Evolutionary conservation across 1,140 invertebrate species (phyloP), one percentile per base, ranked within the genome.

Genomic region (Pseudomyrmex gracilis): DNA sequence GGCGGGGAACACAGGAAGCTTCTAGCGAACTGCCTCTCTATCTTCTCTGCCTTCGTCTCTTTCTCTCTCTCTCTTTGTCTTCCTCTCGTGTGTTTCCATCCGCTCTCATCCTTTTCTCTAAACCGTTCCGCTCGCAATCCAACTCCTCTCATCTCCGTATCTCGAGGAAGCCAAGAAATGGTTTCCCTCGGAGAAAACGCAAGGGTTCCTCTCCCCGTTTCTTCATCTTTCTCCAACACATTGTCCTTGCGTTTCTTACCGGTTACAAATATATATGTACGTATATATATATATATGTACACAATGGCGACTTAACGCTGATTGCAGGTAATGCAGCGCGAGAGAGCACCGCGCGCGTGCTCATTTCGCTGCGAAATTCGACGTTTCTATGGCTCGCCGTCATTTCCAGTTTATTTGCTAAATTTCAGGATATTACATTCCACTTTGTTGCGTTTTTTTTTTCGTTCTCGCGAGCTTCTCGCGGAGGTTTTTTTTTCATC

Each of bases 81-180:
- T 22, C 4, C 20, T 61, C 60, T 71, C 61, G 22, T 34, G 34
- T 34, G 34, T 64, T 80, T 57, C 47, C 55, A 67, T 67, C 68
- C 60, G 45, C 68, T 55, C 47, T 53, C 45, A 47, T 13, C 73
- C 58, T 76, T 77, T 74, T 13, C 34, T 74, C 60, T 49, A 34
- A 57, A 22, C 20, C 51, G n/a, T 20, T 13, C 43, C 58, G 5
- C 12, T 22, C 63, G 12, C 66, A 49, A 55, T 20, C 43, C 68
- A 66, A 17, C 47, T 24, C 34, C 77, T 22, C 13, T 63, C 60
- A 74, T 80, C 76, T 34, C n/a, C 66, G 71, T 87, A 83, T 87
- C 85, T 73, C 51, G 61, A 22, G 43, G 73, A 84, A 87, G 24
- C 80, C 60, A 73, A 77, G 86, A 86, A 87, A 87, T 76, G 82